These are phyloP conservation scores for Notothenia coriiceps DNA, from an alignment of 2,113 vertebrate genomes.

Conservation along the genomic window DNA sequence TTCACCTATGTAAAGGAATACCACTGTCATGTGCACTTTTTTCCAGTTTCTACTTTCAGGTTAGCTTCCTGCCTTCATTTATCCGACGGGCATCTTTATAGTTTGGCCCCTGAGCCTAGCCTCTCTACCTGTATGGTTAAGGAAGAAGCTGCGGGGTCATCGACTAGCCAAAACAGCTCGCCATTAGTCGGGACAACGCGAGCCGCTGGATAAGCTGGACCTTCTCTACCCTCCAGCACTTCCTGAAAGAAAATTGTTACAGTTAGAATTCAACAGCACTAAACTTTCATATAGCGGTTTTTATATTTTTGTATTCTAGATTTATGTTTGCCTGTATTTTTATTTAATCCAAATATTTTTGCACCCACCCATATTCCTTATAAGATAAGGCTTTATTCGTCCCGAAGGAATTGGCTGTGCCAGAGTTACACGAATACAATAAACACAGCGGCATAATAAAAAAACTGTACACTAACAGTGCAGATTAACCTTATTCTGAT, in stretches of 20 bases:
- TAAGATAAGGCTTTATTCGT: no score
- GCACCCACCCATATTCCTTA: no score
- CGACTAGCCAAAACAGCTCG: conserved; percentile 91
- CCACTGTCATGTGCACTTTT: background rate
- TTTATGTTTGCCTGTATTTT: no score
- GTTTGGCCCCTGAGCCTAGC: conserved; percentile 79
- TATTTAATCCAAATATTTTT: no score
- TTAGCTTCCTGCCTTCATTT: background rate
- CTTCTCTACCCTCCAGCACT: conserved; percentile 87
- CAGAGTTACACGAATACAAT: no score
- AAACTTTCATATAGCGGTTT: no score
- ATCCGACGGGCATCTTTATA: conserved; percentile 55
- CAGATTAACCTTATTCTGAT: no score
- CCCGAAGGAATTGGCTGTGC: no score
- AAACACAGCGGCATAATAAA: no score
- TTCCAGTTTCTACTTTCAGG: background rate
- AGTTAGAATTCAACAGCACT: conserved; percentile 9
- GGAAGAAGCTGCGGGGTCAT: conserved; percentile 88
- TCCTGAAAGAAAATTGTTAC: conserved; percentile 76
- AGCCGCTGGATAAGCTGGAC: conserved; percentile 85
- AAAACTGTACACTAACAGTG: no score
- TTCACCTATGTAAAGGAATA: background rate
- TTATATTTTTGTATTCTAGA: no score
- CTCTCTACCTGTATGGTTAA: conserved; percentile 87
- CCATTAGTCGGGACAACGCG: conserved; percentile 85